Evolutionary conservation across 2,888 invertebrate genomes (phyloP).

Genomic region (Ochlodes sylvanus): DNA sequence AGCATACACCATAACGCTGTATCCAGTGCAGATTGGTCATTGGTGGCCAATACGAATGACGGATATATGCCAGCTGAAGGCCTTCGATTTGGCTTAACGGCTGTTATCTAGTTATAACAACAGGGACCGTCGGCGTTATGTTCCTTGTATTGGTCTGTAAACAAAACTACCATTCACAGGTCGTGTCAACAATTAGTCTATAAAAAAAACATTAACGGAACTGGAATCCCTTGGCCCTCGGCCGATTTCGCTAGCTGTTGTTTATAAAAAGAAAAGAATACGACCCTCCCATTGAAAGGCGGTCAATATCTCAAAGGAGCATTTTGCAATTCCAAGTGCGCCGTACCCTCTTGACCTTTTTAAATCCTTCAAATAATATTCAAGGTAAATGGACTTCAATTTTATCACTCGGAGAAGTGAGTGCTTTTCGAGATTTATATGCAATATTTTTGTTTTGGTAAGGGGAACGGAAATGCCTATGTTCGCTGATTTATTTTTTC

Average conservation of each 20-base stretch:
- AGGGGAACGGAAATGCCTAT: too few species aligned
- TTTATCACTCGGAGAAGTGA: background rate
- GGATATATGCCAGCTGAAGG: too few species aligned
- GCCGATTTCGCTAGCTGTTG: background rate
- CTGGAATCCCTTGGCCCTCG: background rate
- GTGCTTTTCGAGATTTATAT: background rate
- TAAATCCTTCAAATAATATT: slow-evolving; percentile 11
- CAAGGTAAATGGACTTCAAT: slow-evolving; percentile 5
- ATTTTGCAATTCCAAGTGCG: slow-evolving; percentile 17
- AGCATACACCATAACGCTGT: too few species aligned
- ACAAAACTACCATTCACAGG: background rate
- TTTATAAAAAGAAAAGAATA: slow-evolving; percentile 12
- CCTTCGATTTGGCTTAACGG: too few species aligned
- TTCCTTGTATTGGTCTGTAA: too few species aligned
- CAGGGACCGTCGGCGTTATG: background rate
- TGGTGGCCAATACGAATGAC: too few species aligned
- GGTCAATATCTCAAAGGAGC: slow-evolving; percentile 9
- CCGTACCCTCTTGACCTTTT: slow-evolving; percentile 9
- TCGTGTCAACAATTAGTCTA: background rate
- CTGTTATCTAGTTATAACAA: too few species aligned
- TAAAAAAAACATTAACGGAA: slow-evolving; percentile 1
- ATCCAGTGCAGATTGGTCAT: too few species aligned
- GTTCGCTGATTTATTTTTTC: too few species aligned
- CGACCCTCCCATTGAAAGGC: slow-evolving; percentile 12
- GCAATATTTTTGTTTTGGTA: too few species aligned